Percentiles rank a stretch among this genome's conserved stretches.
Evolutionary conservation across 2,888 invertebrate species (phyloP).

Genomic region (Elgonia sp.): DNA sequence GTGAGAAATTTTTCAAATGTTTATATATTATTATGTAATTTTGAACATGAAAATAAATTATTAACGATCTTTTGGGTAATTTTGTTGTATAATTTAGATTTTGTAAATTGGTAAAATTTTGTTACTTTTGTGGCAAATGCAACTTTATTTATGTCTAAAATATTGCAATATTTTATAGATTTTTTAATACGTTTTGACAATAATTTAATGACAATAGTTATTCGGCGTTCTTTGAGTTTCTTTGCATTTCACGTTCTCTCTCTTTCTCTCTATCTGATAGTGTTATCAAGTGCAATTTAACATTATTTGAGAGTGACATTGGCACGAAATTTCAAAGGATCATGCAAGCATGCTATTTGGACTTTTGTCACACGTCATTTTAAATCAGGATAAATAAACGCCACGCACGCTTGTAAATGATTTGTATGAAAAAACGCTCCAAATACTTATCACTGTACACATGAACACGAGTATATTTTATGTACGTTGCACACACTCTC

Average conservation of each 20-base stretch:
- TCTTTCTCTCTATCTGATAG: conserved; percentile 74
- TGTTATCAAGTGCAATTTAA: conserved; percentile 74
- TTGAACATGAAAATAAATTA: too few relatives aligned
- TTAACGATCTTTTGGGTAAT: too few relatives aligned
- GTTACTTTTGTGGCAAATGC: not conserved
- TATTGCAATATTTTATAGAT: conserved; percentile 64
- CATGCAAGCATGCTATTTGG: conserved; percentile 71
- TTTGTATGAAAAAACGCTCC: conserved; percentile 72
- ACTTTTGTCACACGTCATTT: conserved; percentile 64
- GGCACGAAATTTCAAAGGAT: conserved; percentile 76
- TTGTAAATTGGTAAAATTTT: too few relatives aligned
- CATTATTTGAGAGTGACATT: conserved; percentile 72
- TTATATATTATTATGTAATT: not conserved
- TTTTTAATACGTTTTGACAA: conserved; percentile 57
- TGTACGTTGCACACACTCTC: conserved; percentile 53
- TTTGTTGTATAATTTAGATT: too few relatives aligned
- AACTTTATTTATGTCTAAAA: conserved; percentile 14
- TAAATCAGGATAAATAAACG: conserved; percentile 64
- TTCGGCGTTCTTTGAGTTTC: conserved; percentile 66
- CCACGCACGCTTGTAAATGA: conserved; percentile 68
- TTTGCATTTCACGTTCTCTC: conserved; percentile 73
- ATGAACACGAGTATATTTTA: conserved; percentile 63
- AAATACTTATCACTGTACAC: conserved; percentile 59
- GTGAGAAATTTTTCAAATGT: not conserved
- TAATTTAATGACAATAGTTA: conserved; percentile 63